These are phyloP conservation scores for Philaethria dido DNA, from an alignment of 2,888 invertebrate species.

Conservation along the genomic window DNA sequence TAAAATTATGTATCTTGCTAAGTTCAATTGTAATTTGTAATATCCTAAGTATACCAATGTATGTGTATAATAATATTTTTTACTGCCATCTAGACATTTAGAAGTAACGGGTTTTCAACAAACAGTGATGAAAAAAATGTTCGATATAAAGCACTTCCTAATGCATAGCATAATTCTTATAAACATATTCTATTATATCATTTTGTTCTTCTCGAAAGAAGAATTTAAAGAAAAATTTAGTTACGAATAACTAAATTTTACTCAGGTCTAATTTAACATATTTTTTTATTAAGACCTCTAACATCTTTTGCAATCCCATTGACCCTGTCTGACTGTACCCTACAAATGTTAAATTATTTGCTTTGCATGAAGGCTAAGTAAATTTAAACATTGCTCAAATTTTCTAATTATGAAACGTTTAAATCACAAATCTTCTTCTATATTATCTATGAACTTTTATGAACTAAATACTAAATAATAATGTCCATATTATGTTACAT, in stretches of 20 bases:
- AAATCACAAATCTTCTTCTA: not conserved
- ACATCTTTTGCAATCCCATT: slow-evolving; percentile 28
- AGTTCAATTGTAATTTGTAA: not conserved
- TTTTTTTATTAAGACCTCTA: not conserved
- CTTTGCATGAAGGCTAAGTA: slow-evolving; percentile 26
- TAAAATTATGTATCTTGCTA: not conserved
- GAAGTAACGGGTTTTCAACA: no score
- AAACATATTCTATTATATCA: no score
- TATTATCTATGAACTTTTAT: not conserved
- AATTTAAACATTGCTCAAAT: slow-evolving; percentile 35
- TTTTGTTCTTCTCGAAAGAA: no score
- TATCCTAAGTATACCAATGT: not conserved
- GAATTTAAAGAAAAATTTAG: no score
- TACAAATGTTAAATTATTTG: slow-evolving; percentile 21
- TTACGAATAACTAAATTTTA: no score
- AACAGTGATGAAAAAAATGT: no score
- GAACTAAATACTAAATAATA: not conserved
- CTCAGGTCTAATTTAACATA: no score
- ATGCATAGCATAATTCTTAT: no score
- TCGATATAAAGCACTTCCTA: no score
- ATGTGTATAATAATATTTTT: not conserved
- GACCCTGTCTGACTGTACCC: slow-evolving; percentile 23
- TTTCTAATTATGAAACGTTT: slow-evolving; percentile 10
- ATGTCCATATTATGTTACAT: no score
- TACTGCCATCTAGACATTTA: not conserved